Evolutionary conservation across 2,113 vertebrate genomes (phyloP), one percentile per base, ranked within the genome.

Genomic region (Serilophus lunatus): DNA sequence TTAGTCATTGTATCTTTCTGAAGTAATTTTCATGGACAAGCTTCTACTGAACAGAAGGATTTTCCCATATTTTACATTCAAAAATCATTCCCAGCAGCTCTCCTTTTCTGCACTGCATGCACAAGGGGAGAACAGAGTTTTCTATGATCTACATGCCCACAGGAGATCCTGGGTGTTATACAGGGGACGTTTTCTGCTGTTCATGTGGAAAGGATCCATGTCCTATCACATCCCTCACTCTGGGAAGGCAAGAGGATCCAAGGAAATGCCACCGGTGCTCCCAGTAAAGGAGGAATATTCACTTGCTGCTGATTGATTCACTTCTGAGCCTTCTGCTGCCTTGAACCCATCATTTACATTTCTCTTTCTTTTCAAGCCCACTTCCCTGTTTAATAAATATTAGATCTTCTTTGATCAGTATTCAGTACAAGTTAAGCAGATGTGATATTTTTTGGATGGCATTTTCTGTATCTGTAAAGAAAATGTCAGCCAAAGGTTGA

Each of bases 381-480:
- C 95, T 51, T 90, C 65, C 76, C 84, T 28, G 22, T 42, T 80
- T 95, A 90, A 45, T 47, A 90, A 93, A 75, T 29, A 36, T 63
- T 79, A 75, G 71, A 16, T 49, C 17, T 50, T 42, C 66, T 76
- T 94, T 93, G 74, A 92, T 83, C 91, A 87, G 77, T 85, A 76
- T 80, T 88, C 81, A 79, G 35, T 65, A 86, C 69, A 96, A 96
- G 18, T 18, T 4, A 0, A 74, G n/a, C 54, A 57, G 60, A 61
- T 86, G n/a, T 12, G 50, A 82, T 88, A n/a, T 72, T 24, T 88
- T 95, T 71, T 69, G 68, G 45, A 71, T 92, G 80, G 15, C 42
- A 94, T 96, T 97, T 97, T 83, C 70, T 93, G 7, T 92, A 76
- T 64, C 26, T 91, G 57, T 92, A 95, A 97, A 95, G 68, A 95